Evolutionary conservation across 2,113 vertebrate genomes (phyloP).

Genomic region (Lepus europaeus): DNA sequence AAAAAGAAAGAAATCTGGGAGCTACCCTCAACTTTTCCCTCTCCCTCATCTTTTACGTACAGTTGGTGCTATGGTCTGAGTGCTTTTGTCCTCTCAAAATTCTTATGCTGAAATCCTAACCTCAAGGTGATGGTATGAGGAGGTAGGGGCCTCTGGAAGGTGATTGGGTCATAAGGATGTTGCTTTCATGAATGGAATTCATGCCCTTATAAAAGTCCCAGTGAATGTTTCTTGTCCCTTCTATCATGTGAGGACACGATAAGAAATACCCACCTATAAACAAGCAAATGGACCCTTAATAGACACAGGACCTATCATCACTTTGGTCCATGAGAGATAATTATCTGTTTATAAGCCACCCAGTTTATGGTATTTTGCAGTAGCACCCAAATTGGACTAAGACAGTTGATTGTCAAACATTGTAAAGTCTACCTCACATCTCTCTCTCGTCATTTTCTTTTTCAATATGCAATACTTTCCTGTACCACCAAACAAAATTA

Average conservation of each 20-base stretch:
- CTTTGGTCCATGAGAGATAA: background rate
- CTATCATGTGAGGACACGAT: background rate
- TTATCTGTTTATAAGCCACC: background rate
- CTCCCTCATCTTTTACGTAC: background rate
- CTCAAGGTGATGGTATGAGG: background rate
- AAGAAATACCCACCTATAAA: background rate
- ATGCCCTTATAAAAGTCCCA: background rate
- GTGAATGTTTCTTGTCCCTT: background rate
- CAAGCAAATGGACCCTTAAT: background rate
- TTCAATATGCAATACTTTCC: background rate
- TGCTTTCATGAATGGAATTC: background rate
- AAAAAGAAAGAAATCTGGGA: background rate
- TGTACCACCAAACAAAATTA: slow-evolving; percentile 28
- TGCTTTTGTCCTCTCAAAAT: background rate
- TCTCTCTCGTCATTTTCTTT: slow-evolving; percentile 28
- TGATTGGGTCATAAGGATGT: background rate
- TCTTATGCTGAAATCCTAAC: background rate
- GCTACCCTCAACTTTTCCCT: background rate
- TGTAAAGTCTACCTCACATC: background rate
- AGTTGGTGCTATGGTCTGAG: background rate
- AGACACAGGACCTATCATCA: background rate
- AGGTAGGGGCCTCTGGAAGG: background rate
- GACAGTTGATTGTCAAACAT: background rate
- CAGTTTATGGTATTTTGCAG: background rate
- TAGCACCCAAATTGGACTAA: background rate